These are phyloP conservation scores for Diarsia rubi DNA, from an alignment of 2,888 invertebrate genomes.

Conservation along the genomic window DNA sequence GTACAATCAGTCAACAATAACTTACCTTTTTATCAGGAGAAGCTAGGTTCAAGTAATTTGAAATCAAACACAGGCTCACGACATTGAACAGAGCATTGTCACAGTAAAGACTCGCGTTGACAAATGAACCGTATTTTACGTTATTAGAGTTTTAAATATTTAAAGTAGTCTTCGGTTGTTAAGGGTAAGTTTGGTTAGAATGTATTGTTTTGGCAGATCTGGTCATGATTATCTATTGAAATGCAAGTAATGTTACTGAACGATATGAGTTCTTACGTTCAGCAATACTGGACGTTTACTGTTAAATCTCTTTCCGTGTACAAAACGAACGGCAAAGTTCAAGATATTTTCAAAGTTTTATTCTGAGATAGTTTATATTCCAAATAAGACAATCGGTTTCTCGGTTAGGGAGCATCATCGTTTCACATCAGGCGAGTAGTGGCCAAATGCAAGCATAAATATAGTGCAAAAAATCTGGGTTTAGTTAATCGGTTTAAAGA, in stretches of 20 bases:
- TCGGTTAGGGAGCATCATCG: neutral
- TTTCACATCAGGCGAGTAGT: neutral
- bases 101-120: neutral
- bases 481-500: too few relatives aligned
- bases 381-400: neutral
- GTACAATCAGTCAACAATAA: slow-evolving; percentile 1
- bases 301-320: too few relatives aligned
- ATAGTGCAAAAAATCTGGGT: neutral
- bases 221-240: neutral
- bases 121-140: slow-evolving; percentile 23
- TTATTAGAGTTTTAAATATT: slow-evolving; percentile 54
- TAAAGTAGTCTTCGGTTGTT: slow-evolving; percentile 6
- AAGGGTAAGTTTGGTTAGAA: slow-evolving; percentile 21
- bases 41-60: neutral
- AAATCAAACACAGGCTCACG: neutral
- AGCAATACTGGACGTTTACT: too few relatives aligned
- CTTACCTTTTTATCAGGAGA: slow-evolving; percentile 24
- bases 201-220: neutral
- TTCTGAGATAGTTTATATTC: neutral
- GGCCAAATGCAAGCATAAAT: neutral
- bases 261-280: neutral
- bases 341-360: neutral
- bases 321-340: neutral
- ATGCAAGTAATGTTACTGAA: neutral
- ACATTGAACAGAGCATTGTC: slow-evolving; percentile 21